Evolutionary conservation across 2,797 vertebrate species (phyloP).

Genomic region (Pangasius djambal): DNA sequence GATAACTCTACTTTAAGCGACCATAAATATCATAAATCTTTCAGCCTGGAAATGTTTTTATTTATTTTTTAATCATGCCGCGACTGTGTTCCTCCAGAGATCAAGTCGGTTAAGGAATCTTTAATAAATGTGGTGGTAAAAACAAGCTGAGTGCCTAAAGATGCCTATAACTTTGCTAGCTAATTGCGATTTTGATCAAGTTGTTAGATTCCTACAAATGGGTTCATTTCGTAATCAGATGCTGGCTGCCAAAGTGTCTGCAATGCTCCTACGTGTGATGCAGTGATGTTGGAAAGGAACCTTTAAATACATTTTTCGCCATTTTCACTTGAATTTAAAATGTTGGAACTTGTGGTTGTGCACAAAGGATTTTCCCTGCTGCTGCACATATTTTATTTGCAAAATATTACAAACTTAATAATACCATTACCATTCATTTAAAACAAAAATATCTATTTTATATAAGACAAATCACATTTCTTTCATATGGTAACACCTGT

Average conservation of each 20-base stretch:
- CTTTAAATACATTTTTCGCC: neutral
- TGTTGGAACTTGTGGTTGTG: no score
- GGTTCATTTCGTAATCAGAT: neutral
- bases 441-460: no score
- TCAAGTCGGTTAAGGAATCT: neutral
- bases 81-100: neutral
- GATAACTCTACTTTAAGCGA: neutral
- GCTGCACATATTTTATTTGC: neutral
- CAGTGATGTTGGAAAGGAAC: neutral
- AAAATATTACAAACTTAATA: neutral
- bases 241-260: neutral
- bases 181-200: neutral
- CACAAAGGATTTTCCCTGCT: neutral
- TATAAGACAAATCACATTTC: neutral
- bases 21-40: neutral
- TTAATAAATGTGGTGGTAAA: neutral
- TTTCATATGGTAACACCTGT: neutral
- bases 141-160: neutral
- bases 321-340: neutral
- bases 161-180: neutral
- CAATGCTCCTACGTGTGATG: neutral
- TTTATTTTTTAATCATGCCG: neutral
- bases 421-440: neutral
- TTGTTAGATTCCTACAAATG: neutral
- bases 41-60: neutral